phyloP scores from a whole-genome alignment of 2,888 invertebrate genomes.

The Chymomyza caudatula region DNA sequence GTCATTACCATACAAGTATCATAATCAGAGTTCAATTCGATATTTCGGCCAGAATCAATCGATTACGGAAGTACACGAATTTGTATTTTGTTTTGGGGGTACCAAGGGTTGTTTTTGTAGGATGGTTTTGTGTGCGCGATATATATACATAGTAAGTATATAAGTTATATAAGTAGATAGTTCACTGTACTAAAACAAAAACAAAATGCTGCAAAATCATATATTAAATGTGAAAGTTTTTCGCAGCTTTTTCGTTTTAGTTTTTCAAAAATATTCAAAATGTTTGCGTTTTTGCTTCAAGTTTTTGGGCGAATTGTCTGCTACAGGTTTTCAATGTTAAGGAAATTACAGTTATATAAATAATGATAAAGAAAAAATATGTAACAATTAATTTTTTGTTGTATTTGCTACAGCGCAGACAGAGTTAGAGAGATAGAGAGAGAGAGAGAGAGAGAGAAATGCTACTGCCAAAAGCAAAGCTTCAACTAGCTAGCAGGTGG shows the following conservation, averaged over 20 bases:
- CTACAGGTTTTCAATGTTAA: constrained; percentile 76
- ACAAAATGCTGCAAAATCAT: constrained; percentile 34
- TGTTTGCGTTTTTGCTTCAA: constrained; percentile 15
- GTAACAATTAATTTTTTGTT: constrained; percentile 69
- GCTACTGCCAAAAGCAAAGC: not conserved
- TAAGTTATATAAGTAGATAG: not conserved
- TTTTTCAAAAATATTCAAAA: constrained; percentile 64
- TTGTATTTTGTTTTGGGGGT: constrained; percentile 27
- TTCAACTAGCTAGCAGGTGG: not conserved
- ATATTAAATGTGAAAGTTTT: too few relatives aligned
- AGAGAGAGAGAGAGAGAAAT: constrained; percentile 16
- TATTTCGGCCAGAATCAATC: constrained; percentile 53
- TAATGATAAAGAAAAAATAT: constrained; percentile 29
- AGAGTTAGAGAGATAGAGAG: constrained; percentile 17
- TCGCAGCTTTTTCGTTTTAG: constrained; percentile 11
- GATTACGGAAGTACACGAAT: constrained; percentile 43
- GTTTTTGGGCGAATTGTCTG: constrained; percentile 75
- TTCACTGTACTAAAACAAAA: constrained; percentile 25
- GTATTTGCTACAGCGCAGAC: constrained; percentile 55
- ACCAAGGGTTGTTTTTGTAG: constrained; percentile 15
- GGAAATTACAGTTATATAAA: constrained; percentile 49
- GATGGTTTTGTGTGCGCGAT: constrained; percentile 44
- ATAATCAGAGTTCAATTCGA: constrained; percentile 5
- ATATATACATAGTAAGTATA: constrained; percentile 21
- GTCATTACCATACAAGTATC: constrained; percentile 76